Evolutionary conservation across 2,888 invertebrate species (phyloP), one percentile per base, ranked within the genome.

Genomic region (Osmoderma eremita): DNA sequence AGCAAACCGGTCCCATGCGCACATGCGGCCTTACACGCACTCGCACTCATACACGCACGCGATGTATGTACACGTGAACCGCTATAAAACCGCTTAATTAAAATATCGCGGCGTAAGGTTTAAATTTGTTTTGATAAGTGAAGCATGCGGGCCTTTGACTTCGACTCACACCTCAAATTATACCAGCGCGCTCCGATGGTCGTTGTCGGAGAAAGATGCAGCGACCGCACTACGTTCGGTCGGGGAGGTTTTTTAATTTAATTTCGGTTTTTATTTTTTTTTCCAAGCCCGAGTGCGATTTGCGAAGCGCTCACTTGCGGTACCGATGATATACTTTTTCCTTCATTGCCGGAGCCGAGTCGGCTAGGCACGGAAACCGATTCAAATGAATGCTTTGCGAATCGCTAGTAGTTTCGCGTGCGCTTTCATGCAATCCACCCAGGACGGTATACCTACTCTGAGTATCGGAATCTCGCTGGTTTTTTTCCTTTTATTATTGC

Each of bases 111-210:
- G 58, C 18, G 45, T 61, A 61, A 61, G 58, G 58, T 61, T 61
- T 48, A 61, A 61, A 61, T 61, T 61, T 61, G 58, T 61, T 61
- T 61, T 61, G 45, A 61, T 61, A 61, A 61, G 58, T 61, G 58
- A 61, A 61, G 58, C 58, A 61, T 45, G 58, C 58, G 58, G 58
- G 45, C 58, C 45, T 61, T 61, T 61, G 58, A 61, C 58, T 61
- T 61, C 45, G 30, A 12, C 58, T 48, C 58, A 45, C 58, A 45
- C 45, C 58, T 61, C 36, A 61, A 61, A 56, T 56, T 42, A 42
- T 22, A 61, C 30, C 56, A 36, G 24, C 13, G 13, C 24, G 24
- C 24, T 12, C 42, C 13, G 15, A 15, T 53, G 41, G 17, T 3
- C 13, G 30, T 61, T 61, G 45, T 30, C 15, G 58, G 36, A 41